Base-by-base conservation (phyloP, 2,797 vertebrate species). In the Gallinago nigripennis region DNA sequence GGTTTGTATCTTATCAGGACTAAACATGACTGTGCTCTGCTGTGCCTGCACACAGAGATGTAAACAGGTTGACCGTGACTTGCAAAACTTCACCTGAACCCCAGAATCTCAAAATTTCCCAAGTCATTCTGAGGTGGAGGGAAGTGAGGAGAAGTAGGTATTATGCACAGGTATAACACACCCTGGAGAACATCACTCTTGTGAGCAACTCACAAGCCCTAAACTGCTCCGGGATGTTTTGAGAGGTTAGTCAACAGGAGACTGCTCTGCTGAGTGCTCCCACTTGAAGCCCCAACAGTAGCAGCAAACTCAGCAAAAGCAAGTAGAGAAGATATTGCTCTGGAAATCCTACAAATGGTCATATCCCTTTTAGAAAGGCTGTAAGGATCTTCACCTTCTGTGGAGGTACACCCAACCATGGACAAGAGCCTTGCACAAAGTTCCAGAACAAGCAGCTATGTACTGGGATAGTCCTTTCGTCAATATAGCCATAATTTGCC, bases 1-100 rank as follows among this genome's bases (percentile, higher is more conserved):
- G 54, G 37, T 23, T 88, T 71, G 0, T 69, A 80, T 79, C 81
- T 92, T 86, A 92, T 82, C 94, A 82, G 65, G 24, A 69, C 76
- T 73, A 76, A 58, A 88, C 46, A 68, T 6, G 25, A 61, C 60
- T 70, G 9, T 33, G 31, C 12, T 90, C 33, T 73, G 73, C 70
- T 0, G 1, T 9, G 65, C 70, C 83, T 79, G 82, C 39, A 66
- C 3, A 1, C 3, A 76, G 48, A 82, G 53, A 73, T 6, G 37
- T 66, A 77, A 91, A 82, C 82, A 80, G 43, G 16, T 33, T 60
- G 39, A 68, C 33, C 0, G 0, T 77, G 51, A 91, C 78, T 87
- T 92, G 78, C 75, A 90, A 46, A 92, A 80, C 75, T 87, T 54
- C 33, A 9, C 28, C 33, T 39, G 16, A 90, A 75, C 28, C 33